Base-by-base conservation (phyloP, 2,113 vertebrate genomes). In the Serinus canaria region DNA sequence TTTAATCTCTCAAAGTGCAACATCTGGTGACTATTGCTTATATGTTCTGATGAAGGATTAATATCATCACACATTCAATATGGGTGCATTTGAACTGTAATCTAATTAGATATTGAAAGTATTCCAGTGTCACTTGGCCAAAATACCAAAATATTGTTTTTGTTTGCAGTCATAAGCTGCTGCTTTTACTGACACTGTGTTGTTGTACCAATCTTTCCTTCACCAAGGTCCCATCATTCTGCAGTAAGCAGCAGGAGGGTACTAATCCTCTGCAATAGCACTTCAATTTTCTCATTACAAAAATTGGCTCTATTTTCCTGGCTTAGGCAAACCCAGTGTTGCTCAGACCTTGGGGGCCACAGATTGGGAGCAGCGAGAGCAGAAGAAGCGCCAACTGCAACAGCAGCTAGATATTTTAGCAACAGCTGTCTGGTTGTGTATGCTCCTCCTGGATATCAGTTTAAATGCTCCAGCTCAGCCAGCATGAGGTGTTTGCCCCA, bases 271-370 rank as follows among this genome's bases (percentile, higher is more conserved):
- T 44, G 21, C 15, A 4, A 37, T 62, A 96, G 47, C 58, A 58
- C 79, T 95, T 96, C 58, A 28, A 3, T 93, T 95, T 97, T 96
- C 81, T 96, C 94, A 88, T 97, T 94, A 95, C 17, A 83, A 95
- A 75, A 97, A 92, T 88, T 95, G 87, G 66, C 94, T 95, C 94
- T 39, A 15, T 74, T 82, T 88, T 92, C 33, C 75, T 96, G 68
- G 47, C 72, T 84, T 76, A 69, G 60, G 59, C 90, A 81, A 94
- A 53, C 39, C 21, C 73, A 76, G 37, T 59, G 27, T 91, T 4
- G 1, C 28, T 84, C 37, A 90, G 81, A 92, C 69, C 90, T 93
- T 66, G 33, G 73, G 90, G 75, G 62, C 31, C 44, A 60, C n/a
- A 64, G 44, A 96, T 23, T 74, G 67, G 68, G 62, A 75, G 56